phyloP scores from a whole-genome alignment of 2,113 vertebrate species.

The Podarcis muralis region DNA sequence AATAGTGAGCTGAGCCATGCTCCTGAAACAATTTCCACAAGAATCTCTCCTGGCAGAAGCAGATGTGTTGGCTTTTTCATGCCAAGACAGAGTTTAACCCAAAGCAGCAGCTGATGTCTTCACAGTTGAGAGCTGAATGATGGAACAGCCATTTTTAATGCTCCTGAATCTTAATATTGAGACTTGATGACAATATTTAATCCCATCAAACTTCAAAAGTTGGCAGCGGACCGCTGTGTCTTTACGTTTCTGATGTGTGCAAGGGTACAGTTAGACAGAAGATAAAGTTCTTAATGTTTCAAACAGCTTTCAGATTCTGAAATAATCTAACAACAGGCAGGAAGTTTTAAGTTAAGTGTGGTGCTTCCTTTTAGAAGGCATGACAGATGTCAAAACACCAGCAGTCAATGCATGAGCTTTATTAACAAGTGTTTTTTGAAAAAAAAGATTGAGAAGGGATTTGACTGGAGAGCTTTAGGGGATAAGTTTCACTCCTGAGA shows the following conservation, averaged over 20 bases:
- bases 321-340: not conserved
- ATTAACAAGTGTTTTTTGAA: not conserved
- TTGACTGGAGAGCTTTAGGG: accelerated
- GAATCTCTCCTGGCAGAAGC: conserved; percentile 38
- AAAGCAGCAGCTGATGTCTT: conserved; percentile 45
- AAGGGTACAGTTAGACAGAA: not conserved
- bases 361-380: not conserved
- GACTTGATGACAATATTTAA: conserved; percentile 48
- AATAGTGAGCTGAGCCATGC: conserved; percentile 20
- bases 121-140: conserved; percentile 49
- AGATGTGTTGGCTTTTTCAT: conserved; percentile 51
- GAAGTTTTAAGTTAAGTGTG: not conserved
- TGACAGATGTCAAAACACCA: not conserved
- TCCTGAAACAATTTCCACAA: conserved; percentile 41
- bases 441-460: not conserved
- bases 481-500: not conserved
- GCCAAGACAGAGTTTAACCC: conserved; percentile 29
- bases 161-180: conserved; percentile 37
- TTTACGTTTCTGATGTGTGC: not conserved
- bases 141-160: conserved; percentile 50
- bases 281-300: conserved; percentile 1
- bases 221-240: not conserved
- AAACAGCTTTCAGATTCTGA: not conserved
- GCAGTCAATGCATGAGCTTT: not conserved
- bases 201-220: conserved; percentile 25